phyloP scores from a whole-genome alignment of 2,113 vertebrate genomes.

The Fulica atra region DNA sequence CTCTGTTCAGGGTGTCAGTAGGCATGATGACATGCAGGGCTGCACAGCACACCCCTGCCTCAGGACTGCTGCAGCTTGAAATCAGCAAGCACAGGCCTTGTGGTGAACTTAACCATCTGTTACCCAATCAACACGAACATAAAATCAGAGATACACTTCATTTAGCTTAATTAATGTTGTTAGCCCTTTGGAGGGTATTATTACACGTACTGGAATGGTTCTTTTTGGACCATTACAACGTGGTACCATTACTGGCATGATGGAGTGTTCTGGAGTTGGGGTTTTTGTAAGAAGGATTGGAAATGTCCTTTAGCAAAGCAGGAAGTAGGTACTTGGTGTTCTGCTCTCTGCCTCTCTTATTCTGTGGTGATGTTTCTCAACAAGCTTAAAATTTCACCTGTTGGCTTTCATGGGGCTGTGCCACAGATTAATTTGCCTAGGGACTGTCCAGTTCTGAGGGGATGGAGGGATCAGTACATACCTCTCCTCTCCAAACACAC shows the following conservation, averaged over 20 bases:
- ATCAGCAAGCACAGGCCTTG: not conserved
- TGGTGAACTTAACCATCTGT: not conserved
- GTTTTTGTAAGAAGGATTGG: not conserved
- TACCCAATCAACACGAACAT: not conserved
- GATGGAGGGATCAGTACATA: not conserved
- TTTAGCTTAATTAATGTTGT: conserved; percentile 10
- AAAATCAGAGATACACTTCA: not conserved
- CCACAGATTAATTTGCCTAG: not conserved
- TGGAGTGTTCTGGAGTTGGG: not conserved
- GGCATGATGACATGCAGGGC: not conserved
- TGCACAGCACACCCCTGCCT: not conserved
- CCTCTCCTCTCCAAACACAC: not conserved
- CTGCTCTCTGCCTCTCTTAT: not conserved
- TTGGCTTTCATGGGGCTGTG: not conserved
- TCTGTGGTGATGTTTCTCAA: not conserved
- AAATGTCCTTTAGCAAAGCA: not conserved
- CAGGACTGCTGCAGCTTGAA: not conserved
- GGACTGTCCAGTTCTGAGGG: not conserved
- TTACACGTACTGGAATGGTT: not conserved
- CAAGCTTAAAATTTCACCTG: not conserved
- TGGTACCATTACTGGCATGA: not conserved
- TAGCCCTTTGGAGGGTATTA: not conserved
- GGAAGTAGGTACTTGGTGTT: not conserved
- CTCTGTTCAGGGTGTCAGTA: not conserved
- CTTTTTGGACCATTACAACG: not conserved